Conservation (phyloP, 2,888 invertebrate genomes). For the Brenthis daphne region DNA sequence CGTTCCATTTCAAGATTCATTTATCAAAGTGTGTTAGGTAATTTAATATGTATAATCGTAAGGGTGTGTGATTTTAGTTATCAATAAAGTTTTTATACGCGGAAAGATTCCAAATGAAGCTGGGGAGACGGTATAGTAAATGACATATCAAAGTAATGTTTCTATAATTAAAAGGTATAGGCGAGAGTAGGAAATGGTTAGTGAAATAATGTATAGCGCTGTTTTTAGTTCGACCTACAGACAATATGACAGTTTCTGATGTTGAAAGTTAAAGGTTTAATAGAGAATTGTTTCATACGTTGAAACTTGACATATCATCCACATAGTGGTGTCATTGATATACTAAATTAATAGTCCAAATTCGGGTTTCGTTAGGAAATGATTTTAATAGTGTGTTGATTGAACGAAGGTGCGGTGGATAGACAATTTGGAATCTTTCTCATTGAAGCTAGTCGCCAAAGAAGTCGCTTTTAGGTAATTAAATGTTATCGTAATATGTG, state of each 20-base stretch:
- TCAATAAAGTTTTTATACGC: slow-evolving; percentile 65
- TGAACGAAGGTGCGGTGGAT: slow-evolving; percentile 40
- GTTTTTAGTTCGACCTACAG: slow-evolving; percentile 66
- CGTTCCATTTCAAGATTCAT: slow-evolving; percentile 41
- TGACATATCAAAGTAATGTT: slow-evolving; percentile 80
- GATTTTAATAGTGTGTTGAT: slow-evolving; percentile 32
- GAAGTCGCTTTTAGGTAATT: slow-evolving; percentile 74
- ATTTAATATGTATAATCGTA: slow-evolving; percentile 58
- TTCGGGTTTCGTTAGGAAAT: slow-evolving; percentile 47
- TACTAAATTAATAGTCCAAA: slow-evolving; percentile 59
- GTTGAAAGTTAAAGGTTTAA: slow-evolving; percentile 74
- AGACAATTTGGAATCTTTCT: slow-evolving; percentile 80
- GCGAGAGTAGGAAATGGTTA: slow-evolving; percentile 61
- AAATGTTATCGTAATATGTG: slow-evolving; percentile 72
- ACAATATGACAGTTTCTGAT: slow-evolving; percentile 74
- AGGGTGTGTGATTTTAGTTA: slow-evolving; percentile 78
- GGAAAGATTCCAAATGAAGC: slow-evolving; percentile 80
- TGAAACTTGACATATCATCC: slow-evolving; percentile 74
- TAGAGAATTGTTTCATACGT: slow-evolving; percentile 70
- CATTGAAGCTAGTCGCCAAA: slow-evolving; percentile 77
- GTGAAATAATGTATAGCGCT: slow-evolving; percentile 56
- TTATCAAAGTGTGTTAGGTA: slow-evolving; percentile 67
- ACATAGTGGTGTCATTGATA: slow-evolving; percentile 72
- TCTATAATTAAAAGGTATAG: slow-evolving; percentile 51
- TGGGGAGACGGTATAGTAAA: slow-evolving; percentile 69